Evolutionary conservation across 2,888 invertebrate genomes (phyloP).

Genomic region (Deroplatys truncata): DNA sequence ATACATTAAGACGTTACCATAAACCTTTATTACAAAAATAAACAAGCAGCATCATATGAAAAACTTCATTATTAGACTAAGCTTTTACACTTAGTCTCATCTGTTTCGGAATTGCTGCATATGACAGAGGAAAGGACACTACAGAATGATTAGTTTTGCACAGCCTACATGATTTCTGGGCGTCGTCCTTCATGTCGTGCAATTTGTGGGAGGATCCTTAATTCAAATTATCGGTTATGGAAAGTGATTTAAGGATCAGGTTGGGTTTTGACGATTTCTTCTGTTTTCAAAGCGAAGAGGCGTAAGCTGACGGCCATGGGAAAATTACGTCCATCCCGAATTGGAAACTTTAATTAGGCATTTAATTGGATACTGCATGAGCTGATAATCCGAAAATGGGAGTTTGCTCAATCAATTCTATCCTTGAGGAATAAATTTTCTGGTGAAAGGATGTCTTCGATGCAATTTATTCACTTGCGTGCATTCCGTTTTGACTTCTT

Average conservation of each 20-base stretch:
- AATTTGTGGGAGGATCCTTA: background rate
- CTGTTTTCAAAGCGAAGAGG: background rate
- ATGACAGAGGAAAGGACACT: background rate
- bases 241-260: background rate
- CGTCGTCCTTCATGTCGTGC: background rate
- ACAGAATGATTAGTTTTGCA: background rate
- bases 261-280: background rate
- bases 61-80: too few relatives aligned
- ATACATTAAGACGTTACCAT: too few relatives aligned
- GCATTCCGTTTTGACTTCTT: too few relatives aligned
- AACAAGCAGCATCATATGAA: too few relatives aligned
- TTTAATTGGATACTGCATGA: background rate
- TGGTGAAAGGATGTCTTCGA: too few relatives aligned
- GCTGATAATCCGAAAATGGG: background rate
- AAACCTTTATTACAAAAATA: too few relatives aligned
- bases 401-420: background rate
- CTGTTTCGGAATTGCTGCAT: background rate
- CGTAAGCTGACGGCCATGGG: background rate
- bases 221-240: background rate
- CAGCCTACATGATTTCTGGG: background rate
- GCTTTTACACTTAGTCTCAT: background rate
- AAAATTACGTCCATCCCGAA: background rate
- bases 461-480: too few relatives aligned
- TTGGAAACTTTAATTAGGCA: background rate
- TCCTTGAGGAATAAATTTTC: background rate